phyloP scores from a whole-genome alignment of 35 echinoderm and acorn worm species.

The Apostichopus parvimensis region DNA sequence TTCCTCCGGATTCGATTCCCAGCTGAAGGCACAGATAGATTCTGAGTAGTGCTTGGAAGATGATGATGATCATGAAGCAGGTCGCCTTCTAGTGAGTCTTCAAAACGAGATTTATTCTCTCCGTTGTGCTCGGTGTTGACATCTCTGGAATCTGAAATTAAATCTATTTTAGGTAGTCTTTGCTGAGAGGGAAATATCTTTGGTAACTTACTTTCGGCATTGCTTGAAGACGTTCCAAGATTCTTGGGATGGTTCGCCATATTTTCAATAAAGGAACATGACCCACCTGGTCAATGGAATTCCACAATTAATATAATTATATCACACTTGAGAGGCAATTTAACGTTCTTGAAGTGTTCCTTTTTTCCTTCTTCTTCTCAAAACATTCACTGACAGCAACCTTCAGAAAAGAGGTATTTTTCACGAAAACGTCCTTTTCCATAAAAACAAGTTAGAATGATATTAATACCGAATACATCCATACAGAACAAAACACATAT shows the following conservation, averaged over 20 bases:
- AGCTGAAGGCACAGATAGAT: constrained; percentile 32
- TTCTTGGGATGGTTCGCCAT: not conserved
- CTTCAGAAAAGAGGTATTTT: too few relatives aligned
- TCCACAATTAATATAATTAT: too few relatives aligned
- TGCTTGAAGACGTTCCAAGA: not conserved
- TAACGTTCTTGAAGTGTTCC: too few relatives aligned
- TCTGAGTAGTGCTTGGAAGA: not conserved
- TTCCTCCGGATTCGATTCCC: constrained; percentile 24
- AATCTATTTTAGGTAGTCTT: constrained; percentile 13
- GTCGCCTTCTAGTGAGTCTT: not conserved
- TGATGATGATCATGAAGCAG: constrained; percentile 21
- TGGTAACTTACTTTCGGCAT: not conserved
- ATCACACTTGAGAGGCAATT: too few relatives aligned
- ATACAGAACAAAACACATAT: too few relatives aligned
- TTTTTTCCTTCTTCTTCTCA: too few relatives aligned
- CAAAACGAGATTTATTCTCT: not conserved
- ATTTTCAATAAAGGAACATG: not conserved
- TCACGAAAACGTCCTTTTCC: too few relatives aligned
- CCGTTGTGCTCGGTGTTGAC: not conserved
- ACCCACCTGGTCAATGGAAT: too few relatives aligned
- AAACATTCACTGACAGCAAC: too few relatives aligned
- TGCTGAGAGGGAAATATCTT: not conserved
- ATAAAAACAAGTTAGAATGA: too few relatives aligned
- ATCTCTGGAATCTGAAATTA: not conserved
- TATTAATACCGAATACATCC: too few relatives aligned